Evolutionary conservation across 2,113 vertebrate species (phyloP).

Genomic region (Chrysochloris asiatica): DNA sequence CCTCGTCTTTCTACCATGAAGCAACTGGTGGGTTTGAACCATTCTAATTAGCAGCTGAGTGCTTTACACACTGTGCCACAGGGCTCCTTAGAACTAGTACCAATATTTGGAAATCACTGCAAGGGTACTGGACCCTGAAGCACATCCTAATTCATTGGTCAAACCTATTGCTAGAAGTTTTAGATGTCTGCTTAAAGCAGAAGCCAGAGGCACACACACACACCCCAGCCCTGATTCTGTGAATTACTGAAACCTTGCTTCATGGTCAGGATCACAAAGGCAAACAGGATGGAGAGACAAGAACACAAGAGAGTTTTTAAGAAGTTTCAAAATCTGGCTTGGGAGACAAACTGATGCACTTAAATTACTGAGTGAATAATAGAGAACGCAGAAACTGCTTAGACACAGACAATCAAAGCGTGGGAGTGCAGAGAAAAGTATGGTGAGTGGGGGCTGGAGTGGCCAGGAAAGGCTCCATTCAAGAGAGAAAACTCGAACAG

Average conservation of each 20-base stretch:
- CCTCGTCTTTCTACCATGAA: not conserved
- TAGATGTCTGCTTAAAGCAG: slow-evolving; percentile 5
- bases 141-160: not conserved
- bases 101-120: not conserved
- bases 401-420: slow-evolving; percentile 5
- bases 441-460: not conserved
- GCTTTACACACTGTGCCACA: too few species aligned
- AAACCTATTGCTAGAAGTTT: not conserved
- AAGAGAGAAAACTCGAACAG: slow-evolving; percentile 21
- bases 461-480: slow-evolving; percentile 40
- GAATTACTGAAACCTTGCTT: not conserved
- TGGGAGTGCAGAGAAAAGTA: slow-evolving; percentile 51
- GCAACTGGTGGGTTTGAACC: not conserved
- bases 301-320: slow-evolving; percentile 26
- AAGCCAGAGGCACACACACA: slow-evolving; percentile 10
- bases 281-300: not conserved
- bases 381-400: not conserved
- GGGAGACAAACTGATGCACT: slow-evolving; percentile 35
- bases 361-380: slow-evolving; percentile 44
- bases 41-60: not conserved
- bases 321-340: not conserved
- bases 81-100: not conserved
- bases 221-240: not conserved
- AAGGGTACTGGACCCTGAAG: not conserved
- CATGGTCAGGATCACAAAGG: not conserved